phyloP scores from a whole-genome alignment of 2,797 vertebrate species.

The Thalassophryne amazonica region DNA sequence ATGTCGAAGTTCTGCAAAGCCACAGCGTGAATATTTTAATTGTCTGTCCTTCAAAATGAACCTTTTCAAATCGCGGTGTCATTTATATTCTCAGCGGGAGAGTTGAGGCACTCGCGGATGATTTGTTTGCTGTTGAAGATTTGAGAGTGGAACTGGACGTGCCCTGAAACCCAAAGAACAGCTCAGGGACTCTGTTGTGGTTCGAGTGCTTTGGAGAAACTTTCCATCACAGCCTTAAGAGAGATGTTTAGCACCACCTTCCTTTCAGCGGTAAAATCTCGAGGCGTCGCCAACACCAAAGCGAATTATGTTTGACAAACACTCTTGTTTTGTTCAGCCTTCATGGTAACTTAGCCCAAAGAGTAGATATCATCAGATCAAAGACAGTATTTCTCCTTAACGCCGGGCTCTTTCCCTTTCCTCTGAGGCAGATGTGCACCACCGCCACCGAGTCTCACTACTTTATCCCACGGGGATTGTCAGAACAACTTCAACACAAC shows the following conservation, averaged over 20 bases:
- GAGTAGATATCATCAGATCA: conserved; percentile 67
- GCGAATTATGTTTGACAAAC: conserved; percentile 71
- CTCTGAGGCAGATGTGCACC: conserved; percentile 43
- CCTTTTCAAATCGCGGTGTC: too few species aligned
- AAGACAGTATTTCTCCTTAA: conserved; percentile 48
- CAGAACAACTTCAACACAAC: conserved; percentile 49
- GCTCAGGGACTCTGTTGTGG: too few species aligned
- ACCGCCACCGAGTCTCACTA: conserved; percentile 43
- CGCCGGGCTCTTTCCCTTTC: conserved; percentile 12
- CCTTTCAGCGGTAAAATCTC: conserved; percentile 24
- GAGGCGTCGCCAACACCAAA: conserved; percentile 57
- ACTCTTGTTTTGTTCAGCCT: conserved; percentile 65
- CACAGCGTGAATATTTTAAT: too few species aligned
- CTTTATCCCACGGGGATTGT: conserved; percentile 71
- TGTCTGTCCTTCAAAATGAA: too few species aligned
- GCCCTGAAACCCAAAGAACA: too few species aligned
- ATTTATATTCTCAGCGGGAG: too few species aligned
- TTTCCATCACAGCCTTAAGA: background rate
- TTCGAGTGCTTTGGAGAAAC: too few species aligned
- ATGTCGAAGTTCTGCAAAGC: too few species aligned
- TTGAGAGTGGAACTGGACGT: too few species aligned
- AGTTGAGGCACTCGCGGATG: too few species aligned
- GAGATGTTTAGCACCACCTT: conserved; percentile 19
- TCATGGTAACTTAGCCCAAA: conserved; percentile 54
- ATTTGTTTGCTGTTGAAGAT: too few species aligned